Conservation (phyloP, 2,113 vertebrate species). For the Axis porcinus region DNA sequence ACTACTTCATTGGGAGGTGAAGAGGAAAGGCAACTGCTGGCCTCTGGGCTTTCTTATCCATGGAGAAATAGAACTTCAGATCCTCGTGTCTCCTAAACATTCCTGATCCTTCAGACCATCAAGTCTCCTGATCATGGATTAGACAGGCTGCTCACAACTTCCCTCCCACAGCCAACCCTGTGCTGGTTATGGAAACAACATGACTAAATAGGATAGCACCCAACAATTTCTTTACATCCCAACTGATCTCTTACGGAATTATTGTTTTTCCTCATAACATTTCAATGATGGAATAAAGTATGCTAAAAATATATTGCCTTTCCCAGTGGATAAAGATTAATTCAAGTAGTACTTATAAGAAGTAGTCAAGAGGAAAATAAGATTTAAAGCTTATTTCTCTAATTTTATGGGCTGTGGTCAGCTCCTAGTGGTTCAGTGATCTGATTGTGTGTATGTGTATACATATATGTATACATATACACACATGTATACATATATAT, state of each 20-base stretch:
- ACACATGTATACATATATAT: not conserved
- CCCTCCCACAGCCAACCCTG: not conserved
- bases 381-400: conserved; percentile 28
- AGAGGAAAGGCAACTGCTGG: not conserved
- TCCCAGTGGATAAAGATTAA: conserved; percentile 6
- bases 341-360: conserved; percentile 7
- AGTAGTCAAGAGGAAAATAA: conserved; percentile 45
- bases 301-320: not conserved
- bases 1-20: not conserved
- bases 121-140: not conserved
- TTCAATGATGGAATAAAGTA: not conserved
- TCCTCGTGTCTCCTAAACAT: not conserved
- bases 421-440: not conserved
- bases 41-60: not conserved
- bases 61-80: not conserved
- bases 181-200: not conserved
- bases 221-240: not conserved
- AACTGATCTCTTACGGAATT: not conserved
- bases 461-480: not conserved
- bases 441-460: not conserved
- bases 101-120: not conserved
- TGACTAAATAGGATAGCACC: not conserved
- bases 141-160: not conserved
- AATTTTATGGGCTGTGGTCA: conserved; percentile 22
- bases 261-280: not conserved